phyloP scores from a whole-genome alignment of 2,888 invertebrate genomes.

The Luperina testacea region DNA sequence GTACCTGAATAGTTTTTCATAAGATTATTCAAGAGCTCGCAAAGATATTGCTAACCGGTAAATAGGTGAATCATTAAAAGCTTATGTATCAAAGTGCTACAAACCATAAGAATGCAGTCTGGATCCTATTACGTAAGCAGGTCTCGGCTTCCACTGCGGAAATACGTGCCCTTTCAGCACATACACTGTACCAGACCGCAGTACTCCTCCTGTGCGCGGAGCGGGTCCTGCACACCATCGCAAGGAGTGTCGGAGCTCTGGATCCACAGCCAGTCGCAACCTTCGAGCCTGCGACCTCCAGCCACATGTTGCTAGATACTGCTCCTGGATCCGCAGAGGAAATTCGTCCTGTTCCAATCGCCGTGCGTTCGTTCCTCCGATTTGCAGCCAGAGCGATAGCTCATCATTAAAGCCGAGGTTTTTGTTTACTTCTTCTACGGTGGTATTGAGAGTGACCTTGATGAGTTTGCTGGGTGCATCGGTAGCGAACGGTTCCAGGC shows the following conservation, averaged over 20 bases:
- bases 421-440: slow-evolving; percentile 89
- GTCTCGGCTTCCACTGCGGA: slow-evolving; percentile 92
- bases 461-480: slow-evolving; percentile 90
- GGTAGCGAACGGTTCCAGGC: slow-evolving; percentile 86
- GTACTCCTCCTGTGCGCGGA: slow-evolving; percentile 83
- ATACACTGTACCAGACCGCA: slow-evolving; percentile 88
- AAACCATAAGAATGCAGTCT: slow-evolving; percentile 90
- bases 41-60: neutral
- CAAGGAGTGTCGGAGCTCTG: slow-evolving; percentile 91
- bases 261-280: slow-evolving; percentile 91
- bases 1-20: slow-evolving; percentile 73
- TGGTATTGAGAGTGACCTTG: slow-evolving; percentile 90
- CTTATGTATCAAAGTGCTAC: slow-evolving; percentile 38
- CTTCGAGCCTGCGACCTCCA: slow-evolving; percentile 91
- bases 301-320: slow-evolving; percentile 90
- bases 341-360: slow-evolving; percentile 89
- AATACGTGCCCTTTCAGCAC: slow-evolving; percentile 92
- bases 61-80: neutral
- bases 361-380: slow-evolving; percentile 89
- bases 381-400: slow-evolving; percentile 89
- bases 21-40: slow-evolving; percentile 4
- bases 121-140: slow-evolving; percentile 91
- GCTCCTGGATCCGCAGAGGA: slow-evolving; percentile 91
- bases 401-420: slow-evolving; percentile 87
- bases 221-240: slow-evolving; percentile 91